Evolutionary conservation across 2,113 vertebrate genomes (phyloP), one percentile per base, ranked within the genome.

Genomic region (Climacteris rufus): DNA sequence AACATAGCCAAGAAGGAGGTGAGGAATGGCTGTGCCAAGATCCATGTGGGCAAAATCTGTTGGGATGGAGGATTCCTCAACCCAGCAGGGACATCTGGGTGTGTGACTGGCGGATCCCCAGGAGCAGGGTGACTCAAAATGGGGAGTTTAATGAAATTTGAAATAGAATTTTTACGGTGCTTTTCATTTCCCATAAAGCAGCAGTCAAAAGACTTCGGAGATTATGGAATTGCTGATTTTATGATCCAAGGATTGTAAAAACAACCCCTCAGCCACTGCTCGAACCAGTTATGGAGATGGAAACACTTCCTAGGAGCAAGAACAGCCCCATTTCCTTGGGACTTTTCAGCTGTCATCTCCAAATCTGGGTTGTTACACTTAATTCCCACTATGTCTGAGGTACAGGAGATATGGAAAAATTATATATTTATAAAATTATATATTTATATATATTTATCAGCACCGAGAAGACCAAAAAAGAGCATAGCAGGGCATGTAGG

Each of bases 121-220:
- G 78, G 35, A 77, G 59, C 6, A 8, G 17, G 39, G 74, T 63
- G 81, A 71, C 81, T 30, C 11, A 82, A 96, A 96, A 91, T 2
- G 49, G 23, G 20, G 50, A 7, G 19, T 75, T 92, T 39, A 47
- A 83, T 25, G 63, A 74, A 50, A 90, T 83, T 19, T 81, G 83
- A 90, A 59, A 93, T 37, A n/a, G 5, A 75, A 87, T 69, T 94
- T 94, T 94, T 83, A 93, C 4, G 28, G 89, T 1, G 12, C 37
- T 77, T 90, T 93, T 77, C 50, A 83, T 94, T 96, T 95, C 75
- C 85, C 83, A 69, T 52, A 95, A 96, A 93, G 79, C 84, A 83
- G 75, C 45, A 81, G 68, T 79, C 49, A 85, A 96, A 96, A 77
- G 71, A 6, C 37, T 88, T 96, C 4, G 20, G 72, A 94, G 83